Evolutionary conservation across 2,888 invertebrate species (phyloP).

Genomic region (Atrina japonica): DNA sequence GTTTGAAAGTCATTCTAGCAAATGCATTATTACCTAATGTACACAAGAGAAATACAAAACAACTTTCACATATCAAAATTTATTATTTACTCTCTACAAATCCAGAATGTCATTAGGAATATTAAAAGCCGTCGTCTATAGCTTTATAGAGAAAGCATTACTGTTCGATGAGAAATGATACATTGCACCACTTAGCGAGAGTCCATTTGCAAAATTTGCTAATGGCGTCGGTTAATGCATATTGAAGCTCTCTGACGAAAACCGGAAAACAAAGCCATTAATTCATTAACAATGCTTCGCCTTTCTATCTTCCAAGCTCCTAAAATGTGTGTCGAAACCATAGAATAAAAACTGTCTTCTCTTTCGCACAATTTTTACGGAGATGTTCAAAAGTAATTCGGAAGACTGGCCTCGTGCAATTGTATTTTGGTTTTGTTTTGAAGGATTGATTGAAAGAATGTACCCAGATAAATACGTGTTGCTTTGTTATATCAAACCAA

Average conservation of each 20-base stretch:
- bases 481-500: too few species aligned
- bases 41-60: constrained; percentile 60
- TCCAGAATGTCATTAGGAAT: constrained; percentile 43
- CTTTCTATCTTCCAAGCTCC: constrained; percentile 11
- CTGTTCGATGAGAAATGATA: constrained; percentile 21
- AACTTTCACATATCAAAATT: constrained; percentile 54
- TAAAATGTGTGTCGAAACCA: background rate
- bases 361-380: background rate
- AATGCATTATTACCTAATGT: constrained; percentile 70
- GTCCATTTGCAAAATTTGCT: constrained; percentile 42
- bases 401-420: too few species aligned
- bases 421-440: too few species aligned
- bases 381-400: background rate
- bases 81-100: constrained; percentile 49
- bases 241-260: constrained; percentile 14
- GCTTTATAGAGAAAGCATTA: constrained; percentile 6
- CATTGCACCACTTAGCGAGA: constrained; percentile 26
- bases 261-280: constrained; percentile 41
- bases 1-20: constrained; percentile 67
- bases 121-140: constrained; percentile 32
- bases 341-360: too few species aligned
- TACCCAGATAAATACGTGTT: too few species aligned
- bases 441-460: too few species aligned
- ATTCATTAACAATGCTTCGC: constrained; percentile 41
- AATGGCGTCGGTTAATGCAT: constrained; percentile 40